phyloP scores from a whole-genome alignment of 2,888 invertebrate genomes.

The Dichetophora obliterata region DNA sequence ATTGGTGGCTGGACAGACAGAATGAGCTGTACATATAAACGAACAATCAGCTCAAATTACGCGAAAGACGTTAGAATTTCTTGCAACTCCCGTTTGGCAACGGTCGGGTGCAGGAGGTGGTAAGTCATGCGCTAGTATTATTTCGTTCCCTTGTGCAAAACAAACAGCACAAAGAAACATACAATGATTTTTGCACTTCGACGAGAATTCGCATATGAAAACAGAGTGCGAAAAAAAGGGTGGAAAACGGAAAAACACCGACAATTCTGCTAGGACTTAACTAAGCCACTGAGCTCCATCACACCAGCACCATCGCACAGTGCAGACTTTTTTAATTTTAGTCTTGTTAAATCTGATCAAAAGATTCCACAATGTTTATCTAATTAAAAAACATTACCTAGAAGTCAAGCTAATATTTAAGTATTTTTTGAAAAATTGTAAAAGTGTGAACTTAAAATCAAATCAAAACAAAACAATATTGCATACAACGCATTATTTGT shows the following conservation, averaged over 20 bases:
- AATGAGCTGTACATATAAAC: conserved; percentile 7
- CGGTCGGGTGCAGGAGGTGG: conserved; percentile 9
- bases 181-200: conserved; percentile 42
- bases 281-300: neutral
- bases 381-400: too few relatives aligned
- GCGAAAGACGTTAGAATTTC: conserved; percentile 50
- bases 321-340: too few relatives aligned
- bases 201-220: conserved; percentile 18
- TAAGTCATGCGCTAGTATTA: conserved; percentile 33
- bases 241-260: conserved; percentile 36
- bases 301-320: neutral
- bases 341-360: too few relatives aligned
- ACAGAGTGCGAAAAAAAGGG: conserved; percentile 39
- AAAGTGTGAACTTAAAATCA: too few relatives aligned
- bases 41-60: conserved; percentile 60
- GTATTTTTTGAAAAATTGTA: too few relatives aligned
- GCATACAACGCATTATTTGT: too few relatives aligned
- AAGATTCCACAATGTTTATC: too few relatives aligned
- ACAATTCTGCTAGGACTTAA: conserved; percentile 10
- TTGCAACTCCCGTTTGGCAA: conserved; percentile 3
- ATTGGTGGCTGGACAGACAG: conserved; percentile 19
- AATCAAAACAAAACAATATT: too few relatives aligned
- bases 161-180: conserved; percentile 36
- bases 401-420: too few relatives aligned
- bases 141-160: conserved; percentile 42